Evolutionary conservation across 2,797 vertebrate genomes (phyloP).

Genomic region (Tragelaphus oryx): DNA sequence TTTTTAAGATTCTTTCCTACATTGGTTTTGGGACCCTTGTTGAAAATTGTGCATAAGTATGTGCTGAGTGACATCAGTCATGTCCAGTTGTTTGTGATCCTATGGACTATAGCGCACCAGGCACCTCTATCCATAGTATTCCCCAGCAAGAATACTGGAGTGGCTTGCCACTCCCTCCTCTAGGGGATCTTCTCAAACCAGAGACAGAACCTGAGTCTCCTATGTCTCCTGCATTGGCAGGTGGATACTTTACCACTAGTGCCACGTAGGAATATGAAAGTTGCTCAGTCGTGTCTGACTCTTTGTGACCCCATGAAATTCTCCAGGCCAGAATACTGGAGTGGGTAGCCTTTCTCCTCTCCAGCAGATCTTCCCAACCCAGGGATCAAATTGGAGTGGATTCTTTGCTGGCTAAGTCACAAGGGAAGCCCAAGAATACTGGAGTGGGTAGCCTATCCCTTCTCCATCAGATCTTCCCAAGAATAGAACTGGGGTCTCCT

Average conservation of each 20-base stretch:
- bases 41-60: not conserved
- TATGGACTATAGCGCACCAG: not conserved
- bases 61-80: not conserved
- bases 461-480: not conserved
- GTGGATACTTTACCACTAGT: not conserved
- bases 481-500: not conserved
- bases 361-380: not conserved
- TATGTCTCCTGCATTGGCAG: not conserved
- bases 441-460: not conserved
- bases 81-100: not conserved
- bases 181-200: not conserved
- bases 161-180: not conserved
- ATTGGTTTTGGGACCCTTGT: not conserved
- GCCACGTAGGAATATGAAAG: not conserved
- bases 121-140: not conserved
- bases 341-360: not conserved
- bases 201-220: not conserved
- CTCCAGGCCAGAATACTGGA: not conserved
- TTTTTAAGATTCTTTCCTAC: not conserved
- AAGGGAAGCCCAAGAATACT: not conserved
- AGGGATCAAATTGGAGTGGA: not conserved
- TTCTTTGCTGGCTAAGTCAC: not conserved
- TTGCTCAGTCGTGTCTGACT: not conserved
- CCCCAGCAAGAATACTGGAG: not conserved
- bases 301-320: not conserved